Evolutionary conservation across 2,113 vertebrate genomes (phyloP).

Genomic region (Parus major): DNA sequence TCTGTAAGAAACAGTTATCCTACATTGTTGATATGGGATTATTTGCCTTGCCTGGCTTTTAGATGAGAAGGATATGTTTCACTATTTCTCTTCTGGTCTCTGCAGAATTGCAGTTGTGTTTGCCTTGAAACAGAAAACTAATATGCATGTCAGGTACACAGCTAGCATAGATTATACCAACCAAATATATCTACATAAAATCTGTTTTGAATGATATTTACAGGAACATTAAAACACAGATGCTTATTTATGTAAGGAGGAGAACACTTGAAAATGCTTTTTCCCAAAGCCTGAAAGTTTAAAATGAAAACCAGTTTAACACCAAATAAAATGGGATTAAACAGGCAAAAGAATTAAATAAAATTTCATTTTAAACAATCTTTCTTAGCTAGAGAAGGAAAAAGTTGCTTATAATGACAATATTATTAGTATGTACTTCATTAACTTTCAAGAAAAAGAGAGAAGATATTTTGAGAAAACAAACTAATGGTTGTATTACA

Average conservation of each 20-base stretch:
- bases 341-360: background rate
- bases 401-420: constrained; percentile 48
- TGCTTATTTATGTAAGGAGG: background rate
- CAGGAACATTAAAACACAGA: constrained; percentile 30
- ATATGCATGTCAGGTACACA: background rate
- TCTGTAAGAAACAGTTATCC: background rate
- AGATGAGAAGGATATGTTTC: background rate
- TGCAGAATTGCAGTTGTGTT: background rate
- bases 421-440: background rate
- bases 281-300: background rate
- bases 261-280: background rate
- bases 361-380: background rate
- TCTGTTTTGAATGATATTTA: background rate
- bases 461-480: constrained; percentile 37
- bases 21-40: background rate
- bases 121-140: constrained; percentile 13
- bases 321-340: constrained; percentile 47
- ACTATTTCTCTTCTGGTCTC: background rate
- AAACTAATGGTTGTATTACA: constrained; percentile 24
- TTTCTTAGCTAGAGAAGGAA: constrained; percentile 23
- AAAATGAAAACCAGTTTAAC: constrained; percentile 48
- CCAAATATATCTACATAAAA: background rate
- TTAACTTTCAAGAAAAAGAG: background rate
- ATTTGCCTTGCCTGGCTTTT: background rate
- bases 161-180: background rate